A percentile compares a stretch with the other conserved stretches of the same genome.
These are phyloP conservation scores for Saturnia pavonia DNA, from an alignment of 2,888 invertebrate genomes.

Conservation along the genomic window DNA sequence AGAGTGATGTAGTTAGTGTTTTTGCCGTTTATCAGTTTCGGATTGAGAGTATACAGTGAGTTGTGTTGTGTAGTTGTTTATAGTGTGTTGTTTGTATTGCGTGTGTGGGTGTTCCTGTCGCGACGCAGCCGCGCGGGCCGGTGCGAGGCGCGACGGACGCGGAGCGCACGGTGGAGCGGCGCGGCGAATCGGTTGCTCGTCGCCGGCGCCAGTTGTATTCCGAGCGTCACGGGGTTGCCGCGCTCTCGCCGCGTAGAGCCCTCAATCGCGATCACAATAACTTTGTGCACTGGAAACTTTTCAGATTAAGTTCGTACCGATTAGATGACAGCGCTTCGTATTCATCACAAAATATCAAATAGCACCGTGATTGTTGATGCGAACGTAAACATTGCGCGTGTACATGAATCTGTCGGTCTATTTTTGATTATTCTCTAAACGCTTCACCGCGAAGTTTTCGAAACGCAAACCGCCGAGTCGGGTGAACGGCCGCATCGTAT, in stretches of 20 bases:
- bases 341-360: constrained; percentile 51
- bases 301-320: constrained; percentile 63
- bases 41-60: constrained; percentile 46
- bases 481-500: constrained; percentile 78
- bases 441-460: constrained; percentile 77
- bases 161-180: constrained; percentile 51
- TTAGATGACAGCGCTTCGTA: constrained; percentile 51
- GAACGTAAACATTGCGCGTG: constrained; percentile 61
- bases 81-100: constrained; percentile 39
- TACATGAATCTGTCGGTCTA: constrained; percentile 69
- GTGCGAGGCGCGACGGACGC: constrained; percentile 60
- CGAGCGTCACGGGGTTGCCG: constrained; percentile 71
- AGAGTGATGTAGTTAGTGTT: constrained; percentile 67
- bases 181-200: constrained; percentile 44
- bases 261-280: constrained; percentile 71
- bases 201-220: constrained; percentile 70
- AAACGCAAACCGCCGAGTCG: constrained; percentile 75
- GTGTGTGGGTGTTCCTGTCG: constrained; percentile 66
- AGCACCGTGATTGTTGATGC: constrained; percentile 51
- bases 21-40: constrained; percentile 75
- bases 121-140: constrained; percentile 17
- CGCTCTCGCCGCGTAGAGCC: constrained; percentile 63
- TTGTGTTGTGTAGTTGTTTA: constrained; percentile 54
- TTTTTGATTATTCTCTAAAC: constrained; percentile 81
- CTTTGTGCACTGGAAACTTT: constrained; percentile 81